Base-by-base conservation (phyloP, 2,113 vertebrate species). In the Hippocampus comes region DNA sequence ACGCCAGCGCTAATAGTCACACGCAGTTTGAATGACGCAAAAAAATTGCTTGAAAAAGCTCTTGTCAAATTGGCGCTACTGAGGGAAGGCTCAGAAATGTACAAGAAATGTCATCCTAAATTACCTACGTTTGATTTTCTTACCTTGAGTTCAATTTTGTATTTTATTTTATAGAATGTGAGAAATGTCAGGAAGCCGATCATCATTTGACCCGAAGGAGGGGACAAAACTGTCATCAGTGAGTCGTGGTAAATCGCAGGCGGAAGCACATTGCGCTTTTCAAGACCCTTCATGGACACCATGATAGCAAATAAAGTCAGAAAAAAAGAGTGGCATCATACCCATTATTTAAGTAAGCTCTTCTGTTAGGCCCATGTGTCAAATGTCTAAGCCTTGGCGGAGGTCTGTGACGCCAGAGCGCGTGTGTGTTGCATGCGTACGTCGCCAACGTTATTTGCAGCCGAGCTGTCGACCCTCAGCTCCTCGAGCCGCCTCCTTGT, bases 401-500 rank as follows among this genome's bases (percentile, higher is more conserved):
- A 63, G 34, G 34, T 63, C 61, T 7, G 34, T 18, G 5, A 14
- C 20, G 14, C 42, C 21, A 17, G 6, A 8, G 64, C 15, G 14
- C 1, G 18, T 8, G 23, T 25, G 64, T 18, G n/a, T 15, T 4
- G 42, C 10, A 14, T 4, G 2, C 59, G 23, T 61, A 9, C 20
- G 23, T 59, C 23, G 56, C 6, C 34, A 0, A 38, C 27, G 59
- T 61, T 34, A 17, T 34, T 61, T 20, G 30, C 59, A 17, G 79
- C 61, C 15, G 67, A n/a, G 79, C 73, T 27, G 70, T 61, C 81
- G 70, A 89, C 81, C 82, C 77, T 66, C 70, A 74, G 67, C 78
- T 70, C 71, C 43, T 5, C 34, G 14, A 56, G 48, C 75, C 68
- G 48, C 76, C 77, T 87, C 48, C 75, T 79, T 55, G 79, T 86